Base-by-base conservation (phyloP, 2,888 invertebrate genomes). In the Coremacera marginata region DNA sequence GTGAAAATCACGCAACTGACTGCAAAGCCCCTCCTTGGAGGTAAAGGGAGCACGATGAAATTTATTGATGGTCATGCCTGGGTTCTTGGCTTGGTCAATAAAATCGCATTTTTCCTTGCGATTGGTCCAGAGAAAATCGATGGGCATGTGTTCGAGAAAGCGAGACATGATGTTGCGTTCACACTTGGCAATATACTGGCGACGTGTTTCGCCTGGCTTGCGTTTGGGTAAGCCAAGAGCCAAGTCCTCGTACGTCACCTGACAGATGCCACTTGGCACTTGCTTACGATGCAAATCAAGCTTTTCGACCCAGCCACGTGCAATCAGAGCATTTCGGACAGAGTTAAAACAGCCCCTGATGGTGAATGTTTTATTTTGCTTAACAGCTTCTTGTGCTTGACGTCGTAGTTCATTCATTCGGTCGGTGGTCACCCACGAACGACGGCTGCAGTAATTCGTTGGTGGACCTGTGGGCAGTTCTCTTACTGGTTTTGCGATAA, bases 61-160 rank as follows among this genome's bases (percentile, higher is more conserved):
- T 84, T 97, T 94, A 88, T 94, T 94, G 84, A 95, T 93, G 75
- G 94, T 90, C 87, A 94, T 94, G 62, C 93, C 91, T 77, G 92
- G 92, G 82, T 89, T 90, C 77, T 86, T 89, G 5, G 88, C 86
- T 80, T 89, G 87, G 79, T 90, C 89, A 19, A 89, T 85, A 80
- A 88, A 89, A 78, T 90, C 89, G 76, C 87, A 86, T 89, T 94
- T 94, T 82, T 97, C 96, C 78, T 95, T 93, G 81, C 95, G 94
- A 76, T 95, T 94, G 67, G 96, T 96, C 97, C 98, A 98, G 51
- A 97, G 92, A 83, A 98, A 95, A 84, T 97, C 95, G 1, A 96
- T 95, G 0, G 94, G 93, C 83, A 94, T 93, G 84, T 94, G 94
- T 83, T 94, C 93, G 85, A 96, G 91, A 88, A 96, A 94, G 82